A percentile compares a stretch with the other conserved stretches of the same genome.
Conservation (phyloP, 2,113 vertebrate genomes). For the Paraplagusia blochii region DNA sequence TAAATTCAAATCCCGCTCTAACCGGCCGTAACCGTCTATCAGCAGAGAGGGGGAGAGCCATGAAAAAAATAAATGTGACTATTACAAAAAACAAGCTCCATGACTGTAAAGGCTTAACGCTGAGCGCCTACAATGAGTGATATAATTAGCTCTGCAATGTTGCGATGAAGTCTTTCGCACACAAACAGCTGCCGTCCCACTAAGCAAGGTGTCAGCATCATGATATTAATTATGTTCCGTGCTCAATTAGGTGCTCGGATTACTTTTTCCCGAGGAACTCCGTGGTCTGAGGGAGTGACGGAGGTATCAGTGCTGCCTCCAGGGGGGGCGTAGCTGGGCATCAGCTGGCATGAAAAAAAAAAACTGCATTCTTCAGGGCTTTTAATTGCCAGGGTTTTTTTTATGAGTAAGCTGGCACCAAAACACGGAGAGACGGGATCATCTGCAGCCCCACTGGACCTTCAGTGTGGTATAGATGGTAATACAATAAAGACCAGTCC, state of each 20-base stretch:
- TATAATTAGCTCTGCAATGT: slow-evolving; percentile 50
- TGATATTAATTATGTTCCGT: slow-evolving; percentile 7
- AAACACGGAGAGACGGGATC: neutral
- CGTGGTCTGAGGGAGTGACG: slow-evolving; percentile 7
- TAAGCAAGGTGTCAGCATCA: slow-evolving; percentile 4
- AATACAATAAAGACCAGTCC: neutral
- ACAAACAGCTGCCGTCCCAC: slow-evolving; percentile 29
- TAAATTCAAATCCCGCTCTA: slow-evolving; percentile 24
- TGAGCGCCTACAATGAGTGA: slow-evolving; percentile 31
- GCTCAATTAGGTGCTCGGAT: slow-evolving; percentile 11
- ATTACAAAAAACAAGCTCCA: neutral
- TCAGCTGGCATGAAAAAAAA: neutral
- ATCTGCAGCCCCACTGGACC: neutral
- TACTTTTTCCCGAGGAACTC: slow-evolving; percentile 15
- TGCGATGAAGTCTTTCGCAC: slow-evolving; percentile 18
- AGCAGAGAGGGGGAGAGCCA: neutral
- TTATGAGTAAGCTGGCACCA: neutral
- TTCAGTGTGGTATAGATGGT: neutral
- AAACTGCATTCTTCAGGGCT: neutral
- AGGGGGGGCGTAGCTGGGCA: neutral
- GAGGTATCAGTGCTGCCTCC: slow-evolving; percentile 6
- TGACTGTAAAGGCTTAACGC: slow-evolving; percentile 21
- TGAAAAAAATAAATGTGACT: slow-evolving; percentile 17
- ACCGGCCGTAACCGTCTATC: slow-evolving; percentile 38
- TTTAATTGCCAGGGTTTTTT: neutral